Evolutionary conservation across 2,113 vertebrate species (phyloP).

Genomic region (Pimephales promelas): DNA sequence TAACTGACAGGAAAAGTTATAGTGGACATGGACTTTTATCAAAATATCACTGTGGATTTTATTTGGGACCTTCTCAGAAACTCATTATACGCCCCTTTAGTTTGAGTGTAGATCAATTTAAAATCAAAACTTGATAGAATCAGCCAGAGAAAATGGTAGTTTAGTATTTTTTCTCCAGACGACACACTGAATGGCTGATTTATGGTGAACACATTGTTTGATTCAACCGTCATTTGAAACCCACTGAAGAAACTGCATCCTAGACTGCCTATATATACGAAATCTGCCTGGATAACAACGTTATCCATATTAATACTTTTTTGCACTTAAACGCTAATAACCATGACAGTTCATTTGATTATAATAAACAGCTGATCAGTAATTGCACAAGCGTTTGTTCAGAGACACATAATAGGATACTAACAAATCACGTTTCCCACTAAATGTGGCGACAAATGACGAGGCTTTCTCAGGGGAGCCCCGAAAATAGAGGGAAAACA

Average conservation of each 20-base stretch:
- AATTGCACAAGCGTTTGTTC: conserved; percentile 22
- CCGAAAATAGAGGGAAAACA: neutral
- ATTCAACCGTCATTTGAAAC: neutral
- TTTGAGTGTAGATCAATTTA: neutral
- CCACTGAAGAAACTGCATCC: neutral
- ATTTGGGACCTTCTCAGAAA: neutral
- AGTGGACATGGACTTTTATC: neutral
- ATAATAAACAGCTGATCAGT: conserved; percentile 9
- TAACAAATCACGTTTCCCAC: neutral
- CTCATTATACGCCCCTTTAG: neutral
- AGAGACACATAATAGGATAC: neutral
- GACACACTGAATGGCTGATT: neutral
- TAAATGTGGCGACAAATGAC: neutral
- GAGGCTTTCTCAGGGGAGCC: neutral
- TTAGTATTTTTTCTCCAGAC: neutral
- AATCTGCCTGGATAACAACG: neutral
- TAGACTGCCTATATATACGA: neutral
- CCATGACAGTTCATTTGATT: neutral
- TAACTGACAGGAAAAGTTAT: neutral
- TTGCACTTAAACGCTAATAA: neutral
- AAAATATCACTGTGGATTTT: neutral
- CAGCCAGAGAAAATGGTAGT: neutral
- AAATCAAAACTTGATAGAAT: neutral
- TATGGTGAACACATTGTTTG: neutral
- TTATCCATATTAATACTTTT: conserved; percentile 3